Evolutionary conservation across 2,113 vertebrate genomes (phyloP), one percentile per base, ranked within the genome.

Genomic region (Laticauda colubrina): DNA sequence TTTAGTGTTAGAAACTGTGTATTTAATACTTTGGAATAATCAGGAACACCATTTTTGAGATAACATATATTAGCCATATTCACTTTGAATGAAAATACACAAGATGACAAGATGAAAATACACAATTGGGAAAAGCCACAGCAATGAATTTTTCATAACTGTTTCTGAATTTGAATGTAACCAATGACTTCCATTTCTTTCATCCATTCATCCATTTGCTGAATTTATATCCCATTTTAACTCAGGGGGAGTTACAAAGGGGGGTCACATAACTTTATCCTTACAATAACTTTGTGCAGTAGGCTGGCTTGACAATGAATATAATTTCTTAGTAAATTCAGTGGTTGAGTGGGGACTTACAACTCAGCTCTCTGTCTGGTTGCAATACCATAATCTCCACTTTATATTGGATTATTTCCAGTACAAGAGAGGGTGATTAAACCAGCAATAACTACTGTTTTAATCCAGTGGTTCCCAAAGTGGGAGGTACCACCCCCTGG

Each of bases 21-120:
- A 89, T 90, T 94, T 93, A 87, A 48, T 85, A 87, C 69, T 89
- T 90, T 87, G 34, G 94, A 95, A 2, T 2, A 96, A 89, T 90
- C 88, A 95, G 93, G 95, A 93, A 94, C 93, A 93, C 88, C 87
- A 95, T 94, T 89, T 92, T 91, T 95, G 94, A 90, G 93, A 87
- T 91, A 96, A 97, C 91, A 91, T 94, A 88, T 89, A 69, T 94
- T 96, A 95, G 94, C 95, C 93, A 8, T 56, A 93, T 94, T 92
- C 55, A 75, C 57, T 85, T 93, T 56, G 5, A 57, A 75, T 26
- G 56, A 69, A 69, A 69, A 69, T n/a, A 69, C 11, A 14, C 61
- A 61, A 94, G 0, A 94, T 94, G 89, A 95, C 4, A 95, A 92
- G 93, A 95, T 89, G 43, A 91, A 91, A 87, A 61, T 10, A 92